Base-by-base conservation (phyloP, 2,888 invertebrate genomes). In the Lasioglossum oenotherae region DNA sequence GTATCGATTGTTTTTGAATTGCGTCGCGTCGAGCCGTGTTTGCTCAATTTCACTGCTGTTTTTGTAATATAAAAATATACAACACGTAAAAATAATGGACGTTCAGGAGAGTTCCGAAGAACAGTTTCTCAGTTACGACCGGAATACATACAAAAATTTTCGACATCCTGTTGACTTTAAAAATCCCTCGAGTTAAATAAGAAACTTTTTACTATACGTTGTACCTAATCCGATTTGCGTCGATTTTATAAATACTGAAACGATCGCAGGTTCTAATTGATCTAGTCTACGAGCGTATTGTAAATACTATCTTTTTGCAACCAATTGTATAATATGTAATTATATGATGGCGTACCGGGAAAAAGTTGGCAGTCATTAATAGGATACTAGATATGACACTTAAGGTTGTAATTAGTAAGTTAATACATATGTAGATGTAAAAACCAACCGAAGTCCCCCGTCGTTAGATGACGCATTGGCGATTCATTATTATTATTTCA, bases 61-160 rank as follows among this genome's bases (percentile, higher is more conserved):
- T 64, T 64, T 64, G 64, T 19, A 64, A 31, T 31, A 64, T 64
- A 64, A 64, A 64, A 64, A 64, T 19, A 64, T 64, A 64, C 64
- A 16, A 16, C 64, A 64, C 19, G 64, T 64, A 64, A 64, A 64
- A 64, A 64, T 31, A 64, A 8, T 57, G 57, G 12, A n/a, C n/a
- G n/a, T n/a, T 12, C 57, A 12, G n/a, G n/a, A 57, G 12, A 31
- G 64, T 31, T 64, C 19, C 8, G 3, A 14, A 64, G 31, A 64
- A 35, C 64, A 64, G 64, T 31, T 31, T 31, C 2, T 31, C 64
- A 35, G 64, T 31, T 31, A 35, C 64, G 64, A 64, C 16, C 31
- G 64, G 31, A 64, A 19, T 31, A 35, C 4, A 35, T 35, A 19
- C 64, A 4, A 64, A 64, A 8, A 19, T 19, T 16, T 64, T 31